Conservation (phyloP, 2,797 vertebrate species). For the Ciconia nigra region DNA sequence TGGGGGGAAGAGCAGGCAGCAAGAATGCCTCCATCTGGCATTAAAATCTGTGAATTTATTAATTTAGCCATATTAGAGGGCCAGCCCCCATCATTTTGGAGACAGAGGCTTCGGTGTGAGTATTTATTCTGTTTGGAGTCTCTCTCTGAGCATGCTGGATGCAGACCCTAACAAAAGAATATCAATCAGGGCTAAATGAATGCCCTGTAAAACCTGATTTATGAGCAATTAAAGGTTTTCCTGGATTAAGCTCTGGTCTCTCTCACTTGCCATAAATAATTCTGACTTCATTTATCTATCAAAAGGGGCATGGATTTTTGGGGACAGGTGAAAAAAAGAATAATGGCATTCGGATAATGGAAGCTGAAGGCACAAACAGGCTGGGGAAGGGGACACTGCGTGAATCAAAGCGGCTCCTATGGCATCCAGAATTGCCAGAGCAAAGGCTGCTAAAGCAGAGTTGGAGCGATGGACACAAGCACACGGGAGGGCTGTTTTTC, state of each 20-base stretch:
- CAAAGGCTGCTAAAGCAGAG: neutral
- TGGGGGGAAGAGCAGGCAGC: neutral
- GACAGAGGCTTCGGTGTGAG: neutral
- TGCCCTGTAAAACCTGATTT: constrained; percentile 8
- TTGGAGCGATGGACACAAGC: neutral
- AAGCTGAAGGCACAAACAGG: neutral
- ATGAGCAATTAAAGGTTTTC: constrained; percentile 16
- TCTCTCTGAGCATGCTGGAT: neutral
- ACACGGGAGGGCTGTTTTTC: neutral
- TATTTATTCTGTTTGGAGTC: neutral
- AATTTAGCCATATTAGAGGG: neutral
- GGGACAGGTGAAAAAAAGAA: neutral
- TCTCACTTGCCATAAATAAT: neutral
- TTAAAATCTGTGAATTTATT: neutral
- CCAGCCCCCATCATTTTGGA: neutral
- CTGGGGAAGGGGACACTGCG: neutral
- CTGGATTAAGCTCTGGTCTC: constrained; percentile 1
- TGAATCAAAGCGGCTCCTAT: neutral
- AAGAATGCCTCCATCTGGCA: neutral
- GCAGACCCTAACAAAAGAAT: constrained; percentile 31
- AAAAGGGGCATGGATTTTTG: neutral
- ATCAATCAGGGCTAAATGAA: constrained; percentile 5
- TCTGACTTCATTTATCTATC: neutral
- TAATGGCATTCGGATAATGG: neutral
- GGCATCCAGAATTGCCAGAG: neutral